Evolutionary conservation across 2,888 invertebrate species (phyloP).

Genomic region (Hofmannophila pseudospretella): DNA sequence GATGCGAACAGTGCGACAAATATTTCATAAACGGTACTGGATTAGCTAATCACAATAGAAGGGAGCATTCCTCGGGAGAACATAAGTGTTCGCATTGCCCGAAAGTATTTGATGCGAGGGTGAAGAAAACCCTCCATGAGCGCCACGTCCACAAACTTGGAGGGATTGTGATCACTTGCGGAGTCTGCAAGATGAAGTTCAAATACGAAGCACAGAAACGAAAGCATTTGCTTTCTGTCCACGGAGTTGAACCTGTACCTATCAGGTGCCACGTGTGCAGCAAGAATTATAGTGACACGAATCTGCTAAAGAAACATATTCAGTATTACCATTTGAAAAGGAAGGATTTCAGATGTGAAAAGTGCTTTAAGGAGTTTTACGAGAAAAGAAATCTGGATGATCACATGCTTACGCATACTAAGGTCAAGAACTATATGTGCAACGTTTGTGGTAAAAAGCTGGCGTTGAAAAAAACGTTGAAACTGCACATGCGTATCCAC

Average conservation of each 20-base stretch:
- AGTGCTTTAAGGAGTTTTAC: neutral
- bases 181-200: constrained; percentile 26
- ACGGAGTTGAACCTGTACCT: constrained; percentile 13
- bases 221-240: constrained; percentile 25
- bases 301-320: neutral
- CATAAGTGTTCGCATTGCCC: constrained; percentile 47
- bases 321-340: neutral
- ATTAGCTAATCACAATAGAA: constrained; percentile 17
- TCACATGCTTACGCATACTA: constrained; percentile 10
- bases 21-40: constrained; percentile 33
- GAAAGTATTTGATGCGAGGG: constrained; percentile 46
- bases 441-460: constrained; percentile 46
- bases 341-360: neutral
- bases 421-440: constrained; percentile 46
- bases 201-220: constrained; percentile 28
- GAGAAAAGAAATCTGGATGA: neutral
- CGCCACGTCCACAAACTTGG: constrained; percentile 12
- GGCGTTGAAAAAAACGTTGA: constrained; percentile 36
- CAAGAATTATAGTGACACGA: constrained; percentile 1
- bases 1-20: constrained; percentile 29
- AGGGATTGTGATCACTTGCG: constrained; percentile 25
- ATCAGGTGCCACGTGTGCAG: neutral
- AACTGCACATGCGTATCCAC: constrained; percentile 32
- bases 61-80: constrained; percentile 30
- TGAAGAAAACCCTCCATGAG: constrained; percentile 52